Percentiles rank a stretch among this genome's conserved stretches.
These are phyloP conservation scores for Carabus problematicus DNA, from an alignment of 2,888 invertebrate genomes.

Conservation along the genomic window DNA sequence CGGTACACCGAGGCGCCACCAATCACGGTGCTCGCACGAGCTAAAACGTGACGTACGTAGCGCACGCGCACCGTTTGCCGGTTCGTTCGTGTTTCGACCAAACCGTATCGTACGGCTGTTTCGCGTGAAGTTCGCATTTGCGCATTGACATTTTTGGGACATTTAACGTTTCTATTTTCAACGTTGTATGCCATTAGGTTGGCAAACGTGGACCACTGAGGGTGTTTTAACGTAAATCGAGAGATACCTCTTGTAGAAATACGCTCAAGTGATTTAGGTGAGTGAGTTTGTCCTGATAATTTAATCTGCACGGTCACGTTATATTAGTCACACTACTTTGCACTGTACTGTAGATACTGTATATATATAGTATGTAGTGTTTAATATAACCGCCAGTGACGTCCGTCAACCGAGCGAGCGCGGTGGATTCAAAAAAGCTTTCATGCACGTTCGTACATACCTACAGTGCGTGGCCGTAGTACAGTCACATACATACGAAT, in stretches of 20 bases:
- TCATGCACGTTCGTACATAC: constrained; percentile 26
- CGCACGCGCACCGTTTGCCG: constrained; percentile 11
- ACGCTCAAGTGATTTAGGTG: constrained; percentile 38
- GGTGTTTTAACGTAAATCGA: constrained; percentile 57
- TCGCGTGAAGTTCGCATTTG: constrained; percentile 43
- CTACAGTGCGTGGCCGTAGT: too few relatives aligned
- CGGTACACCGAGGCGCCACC: constrained; percentile 13
- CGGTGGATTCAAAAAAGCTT: constrained; percentile 30
- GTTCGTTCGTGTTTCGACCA: constrained; percentile 33
- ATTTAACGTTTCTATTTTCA: constrained; percentile 55
- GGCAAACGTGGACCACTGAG: constrained; percentile 59
- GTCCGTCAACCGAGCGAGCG: constrained; percentile 28
- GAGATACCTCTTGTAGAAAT: constrained; percentile 25
- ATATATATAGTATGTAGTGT: too few relatives aligned
- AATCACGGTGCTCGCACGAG: constrained; percentile 14
- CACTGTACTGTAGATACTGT: constrained; percentile 19
- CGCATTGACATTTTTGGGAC: constrained; percentile 43
- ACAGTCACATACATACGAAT: too few relatives aligned
- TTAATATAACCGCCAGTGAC: constrained; percentile 28
- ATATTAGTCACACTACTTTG: constrained; percentile 22
- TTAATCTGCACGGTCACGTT: constrained; percentile 33
- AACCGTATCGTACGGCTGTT: constrained; percentile 27
- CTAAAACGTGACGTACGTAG: neutral
- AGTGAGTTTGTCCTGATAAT: constrained; percentile 22
- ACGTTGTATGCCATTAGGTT: constrained; percentile 57